Percentiles rank a stretch among this genome's conserved stretches.
These are phyloP conservation scores for Nymphalis urticae DNA, from an alignment of 2,888 invertebrate genomes.

Conservation along the genomic window DNA sequence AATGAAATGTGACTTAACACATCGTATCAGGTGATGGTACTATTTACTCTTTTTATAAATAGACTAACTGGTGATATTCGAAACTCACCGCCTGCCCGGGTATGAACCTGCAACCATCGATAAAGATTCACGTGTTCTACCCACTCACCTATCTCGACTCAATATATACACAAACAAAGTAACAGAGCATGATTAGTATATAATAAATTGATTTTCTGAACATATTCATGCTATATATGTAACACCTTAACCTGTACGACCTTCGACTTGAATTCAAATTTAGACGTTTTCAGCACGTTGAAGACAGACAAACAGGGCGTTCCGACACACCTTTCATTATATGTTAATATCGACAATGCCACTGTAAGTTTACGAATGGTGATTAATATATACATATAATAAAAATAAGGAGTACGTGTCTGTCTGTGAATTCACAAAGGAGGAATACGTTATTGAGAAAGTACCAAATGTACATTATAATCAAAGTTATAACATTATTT, in stretches of 20 bases:
- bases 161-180: not conserved
- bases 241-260: constrained; percentile 6
- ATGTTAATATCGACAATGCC: constrained; percentile 11
- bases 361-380: not conserved
- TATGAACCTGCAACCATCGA: no score
- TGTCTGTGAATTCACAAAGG: no score
- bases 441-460: no score
- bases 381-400: constrained; percentile 1
- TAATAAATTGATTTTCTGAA: not conserved
- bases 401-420: not conserved
- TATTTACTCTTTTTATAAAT: no score
- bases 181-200: no score
- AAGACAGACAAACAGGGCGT: constrained; percentile 9
- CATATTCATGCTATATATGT: not conserved
- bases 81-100: not conserved
- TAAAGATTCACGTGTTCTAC: no score
- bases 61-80: not conserved
- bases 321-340: constrained; percentile 21
- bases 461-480: no score
- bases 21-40: no score
- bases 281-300: constrained; percentile 1
- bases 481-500: no score
- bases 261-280: constrained; percentile 21
- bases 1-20: no score
- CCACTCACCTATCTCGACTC: no score